Evolutionary conservation across 2,113 vertebrate genomes (phyloP).

Genomic region (Pantherophis guttatus): DNA sequence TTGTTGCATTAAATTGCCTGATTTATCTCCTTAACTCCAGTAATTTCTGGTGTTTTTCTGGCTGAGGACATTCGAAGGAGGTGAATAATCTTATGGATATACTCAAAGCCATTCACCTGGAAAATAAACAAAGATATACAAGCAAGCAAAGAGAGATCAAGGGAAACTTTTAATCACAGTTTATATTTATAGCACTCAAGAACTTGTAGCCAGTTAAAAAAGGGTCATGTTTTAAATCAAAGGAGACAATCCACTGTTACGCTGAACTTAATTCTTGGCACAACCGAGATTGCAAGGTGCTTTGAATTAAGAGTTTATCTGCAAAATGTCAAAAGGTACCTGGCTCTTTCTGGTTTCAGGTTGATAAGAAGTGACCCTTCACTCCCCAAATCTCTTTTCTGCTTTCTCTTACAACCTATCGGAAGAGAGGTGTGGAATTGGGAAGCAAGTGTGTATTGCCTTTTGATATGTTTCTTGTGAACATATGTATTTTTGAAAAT

Average conservation of each 20-base stretch:
- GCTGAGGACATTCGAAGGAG: background rate
- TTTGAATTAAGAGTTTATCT: slow-evolving; percentile 43
- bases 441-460: slow-evolving; percentile 11
- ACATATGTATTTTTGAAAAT: background rate
- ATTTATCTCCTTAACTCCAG: background rate
- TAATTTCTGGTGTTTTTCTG: background rate
- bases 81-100: background rate
- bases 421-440: slow-evolving; percentile 15
- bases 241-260: slow-evolving; percentile 24
- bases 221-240: slow-evolving; percentile 30
- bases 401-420: slow-evolving; percentile 17
- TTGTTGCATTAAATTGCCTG: background rate
- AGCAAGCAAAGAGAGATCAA: slow-evolving; percentile 6
- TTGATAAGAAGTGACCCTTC: slow-evolving; percentile 28
- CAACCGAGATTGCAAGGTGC: slow-evolving; percentile 29
- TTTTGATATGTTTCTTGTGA: background rate
- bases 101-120: background rate
- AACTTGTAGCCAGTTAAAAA: slow-evolving; percentile 34
- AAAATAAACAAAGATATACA: background rate
- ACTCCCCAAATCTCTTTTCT: background rate
- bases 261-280: slow-evolving; percentile 23
- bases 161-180: slow-evolving; percentile 10
- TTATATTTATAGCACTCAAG: slow-evolving; percentile 19
- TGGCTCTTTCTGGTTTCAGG: slow-evolving; percentile 28
- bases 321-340: slow-evolving; percentile 35